These are phyloP conservation scores for Chlorospingus flavigularis DNA, from an alignment of 2,797 vertebrate species.

Conservation along the genomic window DNA sequence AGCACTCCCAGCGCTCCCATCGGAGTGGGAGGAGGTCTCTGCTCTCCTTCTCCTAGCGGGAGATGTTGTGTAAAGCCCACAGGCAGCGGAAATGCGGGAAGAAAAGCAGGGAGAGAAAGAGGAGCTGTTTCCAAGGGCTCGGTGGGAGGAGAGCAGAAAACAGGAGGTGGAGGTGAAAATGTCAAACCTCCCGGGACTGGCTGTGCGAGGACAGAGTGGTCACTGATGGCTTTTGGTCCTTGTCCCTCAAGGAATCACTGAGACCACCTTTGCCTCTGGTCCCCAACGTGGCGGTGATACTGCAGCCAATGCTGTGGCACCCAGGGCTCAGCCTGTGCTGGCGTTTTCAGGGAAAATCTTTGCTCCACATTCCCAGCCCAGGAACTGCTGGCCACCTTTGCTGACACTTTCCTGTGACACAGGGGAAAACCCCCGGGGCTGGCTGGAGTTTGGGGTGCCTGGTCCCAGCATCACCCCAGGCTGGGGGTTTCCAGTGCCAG, in stretches of 20 bases:
- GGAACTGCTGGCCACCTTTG: neutral
- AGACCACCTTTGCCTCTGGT: neutral
- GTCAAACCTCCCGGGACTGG: neutral
- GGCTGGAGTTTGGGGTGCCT: neutral
- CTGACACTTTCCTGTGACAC: neutral
- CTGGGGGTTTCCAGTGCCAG: neutral
- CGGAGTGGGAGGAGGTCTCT: neutral
- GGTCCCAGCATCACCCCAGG: neutral
- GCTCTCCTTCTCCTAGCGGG: neutral
- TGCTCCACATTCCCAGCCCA: neutral
- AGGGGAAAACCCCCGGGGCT: neutral
- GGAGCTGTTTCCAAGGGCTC: neutral
- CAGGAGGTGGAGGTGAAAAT: constrained; percentile 50
- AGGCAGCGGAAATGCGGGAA: constrained; percentile 3
- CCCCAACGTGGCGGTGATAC: rapidly evolving
- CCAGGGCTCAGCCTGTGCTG: neutral
- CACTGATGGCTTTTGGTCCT: neutral
- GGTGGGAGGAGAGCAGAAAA: constrained; percentile 19
- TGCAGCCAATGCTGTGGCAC: neutral
- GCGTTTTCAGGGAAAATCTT: neutral
- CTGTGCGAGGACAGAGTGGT: rapidly evolving
- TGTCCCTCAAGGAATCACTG: rapidly evolving
- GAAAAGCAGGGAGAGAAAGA: neutral
- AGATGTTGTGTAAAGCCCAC: neutral
- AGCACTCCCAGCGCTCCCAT: neutral